phyloP scores from a whole-genome alignment of 2,797 vertebrate genomes.

The Rhinatrema bivittatum region DNA sequence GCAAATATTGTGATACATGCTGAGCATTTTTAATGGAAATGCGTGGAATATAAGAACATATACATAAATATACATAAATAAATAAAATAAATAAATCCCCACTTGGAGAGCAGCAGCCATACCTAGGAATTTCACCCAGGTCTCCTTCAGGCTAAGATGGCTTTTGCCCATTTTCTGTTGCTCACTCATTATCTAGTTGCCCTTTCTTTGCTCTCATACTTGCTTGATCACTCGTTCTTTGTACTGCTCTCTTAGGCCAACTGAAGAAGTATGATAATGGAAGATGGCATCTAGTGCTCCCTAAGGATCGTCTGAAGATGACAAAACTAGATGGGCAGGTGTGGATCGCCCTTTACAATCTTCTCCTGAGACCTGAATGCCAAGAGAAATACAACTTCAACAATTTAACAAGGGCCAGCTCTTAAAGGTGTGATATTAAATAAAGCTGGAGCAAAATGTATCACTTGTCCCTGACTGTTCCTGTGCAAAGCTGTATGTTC shows the following conservation, averaged over 20 bases:
- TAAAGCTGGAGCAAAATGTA: background rate
- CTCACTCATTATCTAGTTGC: background rate
- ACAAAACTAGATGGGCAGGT: slow-evolving; percentile 87
- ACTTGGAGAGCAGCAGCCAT: no score
- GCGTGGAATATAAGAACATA: no score
- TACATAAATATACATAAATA: no score
- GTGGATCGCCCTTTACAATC: slow-evolving; percentile 88
- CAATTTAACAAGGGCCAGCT: slow-evolving; percentile 85
- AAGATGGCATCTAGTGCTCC: slow-evolving; percentile 65
- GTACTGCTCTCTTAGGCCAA: slow-evolving; percentile 48
- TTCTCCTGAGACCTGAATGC: slow-evolving; percentile 79
- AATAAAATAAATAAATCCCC: no score
- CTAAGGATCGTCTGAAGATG: slow-evolving; percentile 72
- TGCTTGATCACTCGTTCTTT: background rate
- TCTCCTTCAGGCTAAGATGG: no score
- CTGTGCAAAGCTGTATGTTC: no score
- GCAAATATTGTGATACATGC: no score
- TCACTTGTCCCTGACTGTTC: no score
- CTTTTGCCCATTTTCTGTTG: slow-evolving; percentile 8
- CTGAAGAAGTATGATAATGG: slow-evolving; percentile 72
- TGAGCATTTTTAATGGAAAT: no score
- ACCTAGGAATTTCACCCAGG: no score
- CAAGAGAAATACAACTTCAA: slow-evolving; percentile 79
- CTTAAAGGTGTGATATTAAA: slow-evolving; percentile 67
- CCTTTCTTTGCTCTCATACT: slow-evolving; percentile 1